Percentiles rank a stretch among this genome's conserved stretches.
These are phyloP conservation scores for Rhamnusium bicolor DNA, from an alignment of 2,888 invertebrate species.

Conservation along the genomic window DNA sequence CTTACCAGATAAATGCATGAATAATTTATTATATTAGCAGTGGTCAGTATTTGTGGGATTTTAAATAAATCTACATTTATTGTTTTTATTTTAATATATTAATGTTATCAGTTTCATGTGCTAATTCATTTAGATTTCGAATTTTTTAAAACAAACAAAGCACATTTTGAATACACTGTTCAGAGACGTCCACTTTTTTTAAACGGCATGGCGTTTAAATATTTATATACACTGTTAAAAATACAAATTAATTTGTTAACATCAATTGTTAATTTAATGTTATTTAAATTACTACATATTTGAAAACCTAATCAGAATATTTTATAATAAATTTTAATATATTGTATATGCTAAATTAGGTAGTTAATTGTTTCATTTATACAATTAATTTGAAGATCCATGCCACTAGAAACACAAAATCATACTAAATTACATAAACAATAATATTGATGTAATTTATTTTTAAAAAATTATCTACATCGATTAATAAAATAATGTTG, in stretches of 20 bases:
- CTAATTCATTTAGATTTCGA: conserved; percentile 36
- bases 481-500: background rate
- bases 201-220: conserved; percentile 46
- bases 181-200: conserved; percentile 48
- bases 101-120: conserved; percentile 30
- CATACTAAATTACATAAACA: background rate
- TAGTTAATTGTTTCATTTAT: conserved; percentile 47
- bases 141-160: conserved; percentile 46
- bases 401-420: background rate
- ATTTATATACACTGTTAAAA: conserved; percentile 32
- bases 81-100: conserved; percentile 43
- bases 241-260: conserved; percentile 34
- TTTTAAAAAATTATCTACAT: no score
- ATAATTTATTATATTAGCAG: conserved; percentile 35
- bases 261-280: conserved; percentile 56
- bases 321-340: conserved; percentile 58
- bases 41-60: conserved; percentile 36
- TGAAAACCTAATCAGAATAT: conserved; percentile 53
- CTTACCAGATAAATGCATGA: conserved; percentile 36
- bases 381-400: conserved; percentile 33
- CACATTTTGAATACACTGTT: conserved; percentile 45
- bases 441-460: no score
- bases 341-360: conserved; percentile 56
- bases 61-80: conserved; percentile 34
- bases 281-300: conserved; percentile 56